A percentile compares a stretch with the other conserved stretches of the same genome.
Conservation (phyloP, 2,797 vertebrate genomes). For the Threskiornis aethiopicus region DNA sequence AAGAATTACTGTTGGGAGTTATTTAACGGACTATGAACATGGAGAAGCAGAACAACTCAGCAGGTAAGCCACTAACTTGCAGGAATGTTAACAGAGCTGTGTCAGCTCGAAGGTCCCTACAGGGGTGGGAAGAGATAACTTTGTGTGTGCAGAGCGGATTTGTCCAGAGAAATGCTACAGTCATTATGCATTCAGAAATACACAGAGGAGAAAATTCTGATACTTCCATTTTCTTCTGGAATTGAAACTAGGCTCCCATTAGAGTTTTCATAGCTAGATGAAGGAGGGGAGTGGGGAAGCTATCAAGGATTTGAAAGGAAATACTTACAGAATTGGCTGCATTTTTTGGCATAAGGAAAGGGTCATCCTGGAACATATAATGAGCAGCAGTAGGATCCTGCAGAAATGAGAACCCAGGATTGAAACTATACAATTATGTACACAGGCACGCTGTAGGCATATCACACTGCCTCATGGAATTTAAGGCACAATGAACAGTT, state of each 20-base stretch:
- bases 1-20: background rate
- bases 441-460: background rate
- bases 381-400: constrained; percentile 87
- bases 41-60: background rate
- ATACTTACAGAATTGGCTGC: constrained; percentile 81
- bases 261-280: background rate
- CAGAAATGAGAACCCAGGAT: background rate
- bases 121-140: background rate
- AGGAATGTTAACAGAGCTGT: background rate
- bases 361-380: constrained; percentile 90
- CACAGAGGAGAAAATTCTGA: background rate
- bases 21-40: background rate
- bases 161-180: background rate
- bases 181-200: background rate
- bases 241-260: background rate
- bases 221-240: background rate
- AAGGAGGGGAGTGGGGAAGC: background rate
- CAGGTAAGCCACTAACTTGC: background rate
- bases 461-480: background rate
- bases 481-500: background rate
- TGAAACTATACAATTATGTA: background rate
- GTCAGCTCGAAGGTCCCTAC: background rate
- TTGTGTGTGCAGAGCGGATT: background rate
- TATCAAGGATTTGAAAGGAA: background rate
- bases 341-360: constrained; percentile 85